A percentile compares a stretch with the other conserved stretches of the same genome.
phyloP scores from a whole-genome alignment of 2,797 vertebrate genomes.

The Smutsia gigantea region DNA sequence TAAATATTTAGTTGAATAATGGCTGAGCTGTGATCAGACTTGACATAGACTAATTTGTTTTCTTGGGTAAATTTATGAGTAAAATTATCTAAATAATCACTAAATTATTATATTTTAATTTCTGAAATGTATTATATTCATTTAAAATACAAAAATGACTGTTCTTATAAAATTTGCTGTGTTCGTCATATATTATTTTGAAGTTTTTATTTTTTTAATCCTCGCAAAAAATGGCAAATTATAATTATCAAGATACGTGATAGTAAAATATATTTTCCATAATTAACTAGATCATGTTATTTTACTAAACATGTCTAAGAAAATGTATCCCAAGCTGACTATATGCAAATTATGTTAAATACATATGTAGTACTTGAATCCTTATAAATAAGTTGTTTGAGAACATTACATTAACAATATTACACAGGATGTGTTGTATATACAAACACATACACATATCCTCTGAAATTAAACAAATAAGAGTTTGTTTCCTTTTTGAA shows the following conservation, averaged over 20 bases:
- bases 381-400: not conserved
- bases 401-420: not conserved
- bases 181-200: not conserved
- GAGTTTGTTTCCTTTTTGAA: not conserved
- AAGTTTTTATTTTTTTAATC: not conserved
- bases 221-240: not conserved
- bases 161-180: not conserved
- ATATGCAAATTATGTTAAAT: not conserved
- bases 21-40: not conserved
- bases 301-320: constrained; percentile 40
- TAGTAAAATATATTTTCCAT: not conserved
- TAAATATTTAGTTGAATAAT: not conserved
- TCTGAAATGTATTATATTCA: not conserved
- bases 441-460: not conserved
- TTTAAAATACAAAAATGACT: not conserved
- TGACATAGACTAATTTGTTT: not conserved
- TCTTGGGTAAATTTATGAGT: not conserved
- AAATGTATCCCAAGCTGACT: not conserved
- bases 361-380: not conserved
- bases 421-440: not conserved
- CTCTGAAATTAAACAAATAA: not conserved
- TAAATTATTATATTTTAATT: not conserved
- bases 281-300: constrained; percentile 25
- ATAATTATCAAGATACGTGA: not conserved
- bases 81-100: not conserved